Percentiles rank a stretch among this genome's conserved stretches.
Conservation (phyloP, 2,888 invertebrate species). For the Bellardia bayeri region DNA sequence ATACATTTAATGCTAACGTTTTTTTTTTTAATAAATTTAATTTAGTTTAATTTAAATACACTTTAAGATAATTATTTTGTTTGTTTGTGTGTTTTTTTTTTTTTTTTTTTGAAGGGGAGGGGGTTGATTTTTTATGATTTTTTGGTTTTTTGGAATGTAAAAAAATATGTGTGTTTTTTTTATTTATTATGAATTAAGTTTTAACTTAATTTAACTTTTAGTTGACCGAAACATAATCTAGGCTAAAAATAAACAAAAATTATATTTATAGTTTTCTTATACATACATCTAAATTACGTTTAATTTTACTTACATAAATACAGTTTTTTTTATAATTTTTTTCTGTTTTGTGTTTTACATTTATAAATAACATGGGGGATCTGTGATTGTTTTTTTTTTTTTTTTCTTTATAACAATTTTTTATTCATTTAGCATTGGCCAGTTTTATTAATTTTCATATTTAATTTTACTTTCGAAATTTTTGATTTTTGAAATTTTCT, state of each 20-base stretch:
- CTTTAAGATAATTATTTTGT: slow-evolving; percentile 1
- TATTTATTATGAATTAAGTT: slow-evolving; percentile 20
- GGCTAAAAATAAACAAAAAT: slow-evolving; percentile 23
- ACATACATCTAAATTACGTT: slow-evolving; percentile 41
- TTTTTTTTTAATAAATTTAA: slow-evolving; percentile 45
- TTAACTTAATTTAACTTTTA: slow-evolving; percentile 36
- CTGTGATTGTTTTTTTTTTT: too few species aligned
- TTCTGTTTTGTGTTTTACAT: slow-evolving; percentile 34
- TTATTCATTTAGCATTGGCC: not conserved
- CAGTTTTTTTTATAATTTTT: slow-evolving; percentile 1
- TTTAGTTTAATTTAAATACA: slow-evolving; percentile 14
- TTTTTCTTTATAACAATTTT: not conserved
- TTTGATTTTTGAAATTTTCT: slow-evolving; percentile 24
- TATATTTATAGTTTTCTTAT: slow-evolving; percentile 12
- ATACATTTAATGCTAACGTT: slow-evolving; percentile 53
- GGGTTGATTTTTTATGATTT: too few species aligned
- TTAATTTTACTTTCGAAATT: slow-evolving; percentile 31
- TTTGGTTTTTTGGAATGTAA: slow-evolving; percentile 32
- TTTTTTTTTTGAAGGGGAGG: not conserved
- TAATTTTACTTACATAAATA: slow-evolving; percentile 62
- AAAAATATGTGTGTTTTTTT: slow-evolving; percentile 48
- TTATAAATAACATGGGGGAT: slow-evolving; percentile 51
- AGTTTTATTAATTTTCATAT: slow-evolving; percentile 24
- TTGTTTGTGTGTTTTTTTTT: not conserved
- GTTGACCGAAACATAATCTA: slow-evolving; percentile 22